Percentiles rank a stretch among this genome's conserved stretches.
These are phyloP conservation scores for Eucera pruinosa DNA, from an alignment of 2,888 invertebrate species.

Conservation along the genomic window DNA sequence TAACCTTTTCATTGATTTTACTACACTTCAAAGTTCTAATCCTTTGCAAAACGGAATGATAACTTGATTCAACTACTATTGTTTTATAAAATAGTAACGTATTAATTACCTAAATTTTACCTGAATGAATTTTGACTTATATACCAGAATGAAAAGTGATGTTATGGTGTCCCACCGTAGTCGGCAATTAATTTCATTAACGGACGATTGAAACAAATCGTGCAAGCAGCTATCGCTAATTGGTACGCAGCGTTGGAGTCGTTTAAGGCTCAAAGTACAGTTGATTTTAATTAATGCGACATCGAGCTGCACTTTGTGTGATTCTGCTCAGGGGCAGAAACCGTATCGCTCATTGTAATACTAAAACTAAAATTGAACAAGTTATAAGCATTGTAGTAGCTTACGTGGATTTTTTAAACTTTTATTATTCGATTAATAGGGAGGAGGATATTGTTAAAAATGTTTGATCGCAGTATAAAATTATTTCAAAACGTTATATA, in stretches of 20 bases:
- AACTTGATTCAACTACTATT: too few species aligned
- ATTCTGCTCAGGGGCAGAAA: background rate
- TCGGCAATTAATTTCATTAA: background rate
- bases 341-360: background rate
- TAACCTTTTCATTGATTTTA: too few species aligned
- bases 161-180: background rate
- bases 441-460: too few species aligned
- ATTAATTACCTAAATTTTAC: too few species aligned
- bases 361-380: background rate
- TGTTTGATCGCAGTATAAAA: too few species aligned
- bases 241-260: background rate
- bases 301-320: background rate
- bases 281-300: background rate
- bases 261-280: background rate
- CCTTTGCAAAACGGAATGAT: too few species aligned
- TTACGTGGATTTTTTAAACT: too few species aligned
- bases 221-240: background rate
- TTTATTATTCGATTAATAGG: too few species aligned
- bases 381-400: background rate
- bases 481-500: too few species aligned
- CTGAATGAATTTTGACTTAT: too few species aligned
- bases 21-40: too few species aligned
- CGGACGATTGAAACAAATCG: background rate
- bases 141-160: background rate
- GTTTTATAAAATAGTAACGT: too few species aligned